Evolutionary conservation across 2,113 vertebrate species (phyloP), one percentile per base, ranked within the genome.

Genomic region (Phylloscopus trochilus): DNA sequence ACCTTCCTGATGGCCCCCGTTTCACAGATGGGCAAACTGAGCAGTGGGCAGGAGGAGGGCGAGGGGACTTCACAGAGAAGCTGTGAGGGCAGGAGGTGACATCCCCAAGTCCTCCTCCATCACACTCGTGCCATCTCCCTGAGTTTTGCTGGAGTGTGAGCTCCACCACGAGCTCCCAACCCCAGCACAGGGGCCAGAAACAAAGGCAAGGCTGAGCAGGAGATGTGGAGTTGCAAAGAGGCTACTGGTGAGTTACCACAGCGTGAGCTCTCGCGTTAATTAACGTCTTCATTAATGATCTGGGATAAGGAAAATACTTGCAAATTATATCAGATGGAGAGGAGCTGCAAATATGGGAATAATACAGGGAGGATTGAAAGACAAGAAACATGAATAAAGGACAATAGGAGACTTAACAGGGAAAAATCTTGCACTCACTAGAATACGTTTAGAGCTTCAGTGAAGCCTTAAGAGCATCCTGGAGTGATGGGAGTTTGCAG

Each of bases 251-350:
- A 85, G 85, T 77, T 93, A 81, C 63, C 13, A 0, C 85, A 92
- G 87, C 20, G 0, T 85, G 92, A 96, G 69, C 13, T 78, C 69
- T 88, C 2, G 0, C 0, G 1, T 92, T 92, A 96, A 90, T 92
- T 88, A 95, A 92, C 79, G 35, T 90, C 88, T 39, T 96, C 44
- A 37, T 87, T 92, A 91, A 92, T 81, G 80, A 89, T 72, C 73
- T 11, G 2, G 80, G 74, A 82, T 83, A 77, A 88, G 80, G 86
- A 92, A 78, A 87, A 93, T 81, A 68, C 85, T 94, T 6, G 21
- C 56, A 90, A 91, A 94, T 94, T 30, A 79, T 92, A 84, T 63
- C 37, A 78, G 60, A 86, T 56, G 33, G 53, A 47, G 56, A 92
- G 86, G 90, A 87, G 37, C 18, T 84, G 83, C 52, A 94, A 90